A percentile compares a stretch with the other conserved stretches of the same genome.
Evolutionary conservation across 1,140 invertebrate genomes (phyloP).

Genomic region (Berghia stephanieae): DNA sequence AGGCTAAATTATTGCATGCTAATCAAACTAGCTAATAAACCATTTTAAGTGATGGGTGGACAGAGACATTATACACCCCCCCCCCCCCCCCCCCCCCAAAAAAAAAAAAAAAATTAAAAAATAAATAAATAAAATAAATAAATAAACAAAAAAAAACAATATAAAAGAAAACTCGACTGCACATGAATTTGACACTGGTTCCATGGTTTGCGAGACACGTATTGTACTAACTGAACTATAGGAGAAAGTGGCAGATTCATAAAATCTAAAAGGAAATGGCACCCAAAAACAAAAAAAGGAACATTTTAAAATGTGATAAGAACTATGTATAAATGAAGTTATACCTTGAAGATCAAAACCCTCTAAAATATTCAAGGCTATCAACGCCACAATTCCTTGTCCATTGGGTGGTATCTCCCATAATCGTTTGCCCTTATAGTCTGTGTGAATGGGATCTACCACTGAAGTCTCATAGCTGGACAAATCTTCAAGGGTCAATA

Average conservation of each 20-base stretch:
- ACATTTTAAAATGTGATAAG: not conserved
- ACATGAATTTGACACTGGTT: too few species aligned
- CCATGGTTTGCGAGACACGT: too few species aligned
- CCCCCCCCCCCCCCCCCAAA: too few species aligned
- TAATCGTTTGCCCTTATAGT: conserved; percentile 52
- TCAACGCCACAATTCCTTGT: conserved; percentile 63
- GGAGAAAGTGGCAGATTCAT: not conserved
- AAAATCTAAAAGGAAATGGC: not conserved
- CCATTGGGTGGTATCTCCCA: conserved; percentile 67
- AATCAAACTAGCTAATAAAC: too few species aligned
- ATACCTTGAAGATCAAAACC: conserved; percentile 56
- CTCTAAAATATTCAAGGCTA: conserved; percentile 65
- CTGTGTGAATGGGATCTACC: conserved; percentile 57
- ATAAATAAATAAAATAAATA: too few species aligned
- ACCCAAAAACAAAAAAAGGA: not conserved
- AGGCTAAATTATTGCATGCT: too few species aligned
- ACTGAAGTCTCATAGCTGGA: conserved; percentile 55
- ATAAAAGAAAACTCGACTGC: too few species aligned
- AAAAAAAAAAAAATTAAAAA: too few species aligned
- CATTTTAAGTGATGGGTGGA: too few species aligned
- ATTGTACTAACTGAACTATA: too few species aligned
- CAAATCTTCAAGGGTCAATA: conserved; percentile 63
- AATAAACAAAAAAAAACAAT: too few species aligned
- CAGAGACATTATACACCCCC: too few species aligned
- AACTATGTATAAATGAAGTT: not conserved